Evolutionary conservation across 1,140 invertebrate species (phyloP).

Genomic region (Leptinotarsa lineolata): DNA sequence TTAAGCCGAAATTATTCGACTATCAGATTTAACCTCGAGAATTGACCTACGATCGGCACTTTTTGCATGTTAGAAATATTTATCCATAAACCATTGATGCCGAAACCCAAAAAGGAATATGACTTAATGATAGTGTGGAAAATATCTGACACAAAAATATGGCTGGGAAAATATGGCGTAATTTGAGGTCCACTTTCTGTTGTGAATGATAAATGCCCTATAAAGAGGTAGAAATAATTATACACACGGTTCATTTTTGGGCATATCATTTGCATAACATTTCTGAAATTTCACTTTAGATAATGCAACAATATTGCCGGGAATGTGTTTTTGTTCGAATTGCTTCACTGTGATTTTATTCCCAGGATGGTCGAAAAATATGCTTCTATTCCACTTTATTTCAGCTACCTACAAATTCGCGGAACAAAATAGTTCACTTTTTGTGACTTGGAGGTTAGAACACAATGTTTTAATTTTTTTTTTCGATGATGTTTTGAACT

Average conservation of each 20-base stretch:
- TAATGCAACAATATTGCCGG: background rate
- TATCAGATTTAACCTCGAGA: background rate
- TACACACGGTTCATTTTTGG: conserved; percentile 1
- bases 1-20: background rate
- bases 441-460: too few species aligned
- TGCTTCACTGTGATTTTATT: too few species aligned
- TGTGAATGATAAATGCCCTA: conserved; percentile 19
- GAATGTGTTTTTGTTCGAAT: background rate
- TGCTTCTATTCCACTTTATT: too few species aligned
- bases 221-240: conserved; percentile 19
- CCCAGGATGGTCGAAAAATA: too few species aligned
- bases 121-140: conserved; percentile 17
- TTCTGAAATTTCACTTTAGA: background rate
- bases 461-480: too few species aligned
- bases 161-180: conserved; percentile 10
- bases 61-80: conserved; percentile 21
- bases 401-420: too few species aligned
- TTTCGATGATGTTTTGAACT: too few species aligned
- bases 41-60: background rate
- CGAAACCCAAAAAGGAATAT: conserved; percentile 5
- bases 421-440: too few species aligned
- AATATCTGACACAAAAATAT: conserved; percentile 17
- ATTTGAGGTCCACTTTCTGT: conserved; percentile 11
- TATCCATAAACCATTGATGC: background rate
- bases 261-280: conserved; percentile 13